Evolutionary conservation across 2,888 invertebrate species (phyloP), one percentile per base, ranked within the genome.

Genomic region (Cylloceria caligata): DNA sequence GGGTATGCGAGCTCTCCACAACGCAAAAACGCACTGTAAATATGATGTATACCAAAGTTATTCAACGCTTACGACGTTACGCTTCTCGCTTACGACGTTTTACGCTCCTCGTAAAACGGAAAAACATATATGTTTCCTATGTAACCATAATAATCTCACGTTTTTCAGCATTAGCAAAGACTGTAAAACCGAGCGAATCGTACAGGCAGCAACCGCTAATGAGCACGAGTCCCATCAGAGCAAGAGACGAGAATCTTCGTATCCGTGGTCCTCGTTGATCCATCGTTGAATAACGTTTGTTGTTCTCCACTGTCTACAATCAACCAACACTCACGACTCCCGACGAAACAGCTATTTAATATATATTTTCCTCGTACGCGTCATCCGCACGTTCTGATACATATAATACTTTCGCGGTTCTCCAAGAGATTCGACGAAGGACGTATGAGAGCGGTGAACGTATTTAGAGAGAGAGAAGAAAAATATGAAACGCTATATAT

Each of bases 1-100:
- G 95, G 0, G 93, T 90, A 0, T 96, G 96, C 2, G 94, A 93
- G 0, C 95, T 95, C 89, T 96, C 95, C 0, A 96, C 96, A 27
- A 96, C 93, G 90, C 97, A 97, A 19, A 96, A 93, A 39, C 95
- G 94, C 86, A 96, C 96, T 96, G 93, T 24, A 93, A 83, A 42
- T 39, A 52, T n/a, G 52, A 24, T 16, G 39, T 6, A 60, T 27
- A 62, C 9, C n/a, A 57, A n/a, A 13, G 55, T 57, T 16, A 21
- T 11, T 34, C 30, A 19, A 60, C 34, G n/a, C n/a, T n/a, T n/a
- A n/a, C n/a, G n/a, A n/a, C n/a, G n/a, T n/a, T n/a, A n/a, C n/a
- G n/a, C n/a, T n/a, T n/a, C n/a, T n/a, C n/a, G n/a, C n/a, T n/a
- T n/a, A n/a, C n/a, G n/a, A n/a, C n/a, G n/a, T n/a, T n/a, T n/a